Conservation (phyloP, 2,797 vertebrate species). For the Aselliscus stoliczkanus region DNA sequence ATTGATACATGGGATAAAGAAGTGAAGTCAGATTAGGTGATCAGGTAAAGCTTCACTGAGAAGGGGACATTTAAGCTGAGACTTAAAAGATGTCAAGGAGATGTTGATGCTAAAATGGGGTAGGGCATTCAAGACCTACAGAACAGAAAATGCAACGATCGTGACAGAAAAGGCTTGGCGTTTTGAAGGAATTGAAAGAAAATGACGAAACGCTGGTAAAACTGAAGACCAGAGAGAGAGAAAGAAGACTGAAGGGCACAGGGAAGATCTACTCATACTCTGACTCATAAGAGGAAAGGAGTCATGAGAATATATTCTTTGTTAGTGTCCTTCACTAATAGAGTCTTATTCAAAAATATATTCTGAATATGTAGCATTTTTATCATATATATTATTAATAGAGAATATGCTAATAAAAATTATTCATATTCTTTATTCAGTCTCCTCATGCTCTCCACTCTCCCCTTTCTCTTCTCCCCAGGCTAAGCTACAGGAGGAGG, state of each 20-base stretch:
- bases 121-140: neutral
- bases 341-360: conserved; percentile 26
- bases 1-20: neutral
- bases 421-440: neutral
- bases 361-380: conserved; percentile 18
- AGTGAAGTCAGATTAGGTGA: neutral
- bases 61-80: neutral
- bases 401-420: conserved; percentile 19
- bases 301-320: neutral
- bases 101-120: neutral
- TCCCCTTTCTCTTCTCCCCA: neutral
- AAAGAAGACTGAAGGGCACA: neutral
- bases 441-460: neutral
- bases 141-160: neutral
- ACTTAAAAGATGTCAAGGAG: neutral
- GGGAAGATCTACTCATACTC: neutral
- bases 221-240: neutral
- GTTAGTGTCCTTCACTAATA: conserved; percentile 21
- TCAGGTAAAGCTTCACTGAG: neutral
- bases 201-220: neutral
- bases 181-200: conserved; percentile 5
- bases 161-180: neutral
- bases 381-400: conserved; percentile 23
- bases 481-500: conserved; percentile 15
- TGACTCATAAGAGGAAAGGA: neutral